These are phyloP conservation scores for Melanotaenia maccullochi DNA, from an alignment of 2,797 vertebrate species.

Conservation along the genomic window DNA sequence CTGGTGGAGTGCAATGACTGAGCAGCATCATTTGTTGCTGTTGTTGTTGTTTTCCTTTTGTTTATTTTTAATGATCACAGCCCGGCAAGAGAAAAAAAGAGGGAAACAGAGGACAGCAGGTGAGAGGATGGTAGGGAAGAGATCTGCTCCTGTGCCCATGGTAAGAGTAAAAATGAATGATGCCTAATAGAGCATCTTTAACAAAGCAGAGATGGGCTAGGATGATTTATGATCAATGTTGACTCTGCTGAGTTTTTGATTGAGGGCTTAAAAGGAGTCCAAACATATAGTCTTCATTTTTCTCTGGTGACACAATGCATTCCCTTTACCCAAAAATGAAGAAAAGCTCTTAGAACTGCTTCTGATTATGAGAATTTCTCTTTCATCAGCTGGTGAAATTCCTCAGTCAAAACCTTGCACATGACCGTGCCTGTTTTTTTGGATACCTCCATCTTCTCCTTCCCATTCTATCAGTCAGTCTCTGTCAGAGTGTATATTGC, in stretches of 20 bases:
- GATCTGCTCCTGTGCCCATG: conserved; percentile 52
- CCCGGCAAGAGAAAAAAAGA: conserved; percentile 16
- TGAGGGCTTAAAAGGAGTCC: conserved; percentile 41
- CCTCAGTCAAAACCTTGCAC: conserved; percentile 9
- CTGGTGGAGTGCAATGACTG: conserved; percentile 19
- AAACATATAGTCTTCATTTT: conserved; percentile 38
- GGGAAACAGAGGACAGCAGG: conserved; percentile 11
- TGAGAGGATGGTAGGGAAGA: conserved; percentile 10
- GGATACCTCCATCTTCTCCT: conserved; percentile 20
- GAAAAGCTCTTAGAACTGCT: neutral
- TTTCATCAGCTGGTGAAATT: conserved; percentile 28
- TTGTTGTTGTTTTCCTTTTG: conserved; percentile 11
- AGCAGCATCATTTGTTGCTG: conserved; percentile 10
- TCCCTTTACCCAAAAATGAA: neutral
- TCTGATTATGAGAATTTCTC: conserved; percentile 18
- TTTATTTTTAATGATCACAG: conserved; percentile 27
- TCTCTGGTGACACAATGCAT: conserved; percentile 13
- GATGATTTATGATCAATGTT: conserved; percentile 44
- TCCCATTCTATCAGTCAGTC: conserved; percentile 13
- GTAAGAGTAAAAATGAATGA: conserved; percentile 56
- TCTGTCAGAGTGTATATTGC: conserved; percentile 33
- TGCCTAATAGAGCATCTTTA: conserved; percentile 51
- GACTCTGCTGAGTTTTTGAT: conserved; percentile 41
- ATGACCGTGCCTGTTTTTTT: conserved; percentile 11
- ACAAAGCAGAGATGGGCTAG: conserved; percentile 29